Percentiles rank a stretch among this genome's conserved stretches.
Evolutionary conservation across 2,113 vertebrate genomes (phyloP).

Genomic region (Shinisaurus crocodilurus): DNA sequence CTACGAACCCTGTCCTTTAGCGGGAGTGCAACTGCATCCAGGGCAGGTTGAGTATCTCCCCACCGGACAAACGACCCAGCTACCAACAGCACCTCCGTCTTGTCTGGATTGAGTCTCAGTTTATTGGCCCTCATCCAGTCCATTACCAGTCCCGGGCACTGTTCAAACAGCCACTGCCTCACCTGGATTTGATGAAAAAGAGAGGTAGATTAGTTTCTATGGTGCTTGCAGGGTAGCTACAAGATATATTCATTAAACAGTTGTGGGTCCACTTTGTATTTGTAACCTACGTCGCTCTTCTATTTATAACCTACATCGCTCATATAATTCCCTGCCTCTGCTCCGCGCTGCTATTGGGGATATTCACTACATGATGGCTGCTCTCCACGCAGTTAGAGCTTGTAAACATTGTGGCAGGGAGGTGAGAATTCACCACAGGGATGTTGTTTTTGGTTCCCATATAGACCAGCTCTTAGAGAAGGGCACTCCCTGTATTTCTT

Average conservation of each 20-base stretch:
- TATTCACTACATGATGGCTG: neutral
- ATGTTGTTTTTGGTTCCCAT: constrained; percentile 11
- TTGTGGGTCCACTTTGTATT: neutral
- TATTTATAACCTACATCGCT: neutral
- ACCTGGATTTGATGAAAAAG: too few species aligned
- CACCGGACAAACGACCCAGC: too few species aligned
- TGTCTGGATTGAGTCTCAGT: too few species aligned
- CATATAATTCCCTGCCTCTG: neutral
- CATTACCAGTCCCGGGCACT: too few species aligned
- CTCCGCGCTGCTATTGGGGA: neutral
- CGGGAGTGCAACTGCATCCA: too few species aligned
- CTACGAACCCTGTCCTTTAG: too few species aligned
- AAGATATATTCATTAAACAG: neutral
- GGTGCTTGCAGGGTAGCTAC: neutral
- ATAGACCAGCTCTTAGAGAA: neutral
- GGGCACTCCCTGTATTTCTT: neutral
- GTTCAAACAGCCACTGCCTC: too few species aligned
- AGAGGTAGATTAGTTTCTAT: neutral
- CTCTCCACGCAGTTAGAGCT: neutral
- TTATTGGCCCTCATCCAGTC: too few species aligned
- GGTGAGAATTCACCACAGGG: constrained; percentile 6
- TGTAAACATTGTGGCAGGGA: constrained; percentile 4
- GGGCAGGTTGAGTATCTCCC: too few species aligned
- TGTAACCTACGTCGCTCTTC: neutral
- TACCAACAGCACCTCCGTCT: too few species aligned